Evolutionary conservation across 2,797 vertebrate species (phyloP).

Genomic region (Urosaurus nigricauda): DNA sequence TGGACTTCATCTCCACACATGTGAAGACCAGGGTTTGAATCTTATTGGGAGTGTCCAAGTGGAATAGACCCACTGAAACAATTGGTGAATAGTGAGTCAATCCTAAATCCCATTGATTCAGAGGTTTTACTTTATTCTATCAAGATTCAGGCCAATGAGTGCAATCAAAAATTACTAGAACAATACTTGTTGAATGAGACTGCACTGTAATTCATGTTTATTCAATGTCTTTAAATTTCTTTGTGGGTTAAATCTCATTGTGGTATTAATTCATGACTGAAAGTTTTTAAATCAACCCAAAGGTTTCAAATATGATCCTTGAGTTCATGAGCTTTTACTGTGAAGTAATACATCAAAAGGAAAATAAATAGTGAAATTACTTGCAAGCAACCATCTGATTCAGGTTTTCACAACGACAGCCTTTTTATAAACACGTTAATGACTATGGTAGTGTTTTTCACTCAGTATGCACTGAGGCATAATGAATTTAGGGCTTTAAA

Average conservation of each 20-base stretch:
- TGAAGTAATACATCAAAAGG: slow-evolving; percentile 65
- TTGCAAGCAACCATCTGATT: slow-evolving; percentile 41
- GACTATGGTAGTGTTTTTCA: slow-evolving; percentile 65
- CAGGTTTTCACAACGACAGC: slow-evolving; percentile 59
- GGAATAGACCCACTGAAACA: background rate
- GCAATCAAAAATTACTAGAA: background rate
- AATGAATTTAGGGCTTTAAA: slow-evolving; percentile 71
- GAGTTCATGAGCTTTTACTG: slow-evolving; percentile 67
- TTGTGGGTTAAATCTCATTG: slow-evolving; percentile 42
- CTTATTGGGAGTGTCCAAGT: too few relatives aligned
- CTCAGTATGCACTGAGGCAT: slow-evolving; percentile 60
- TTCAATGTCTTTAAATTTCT: slow-evolving; percentile 26
- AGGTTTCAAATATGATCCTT: slow-evolving; percentile 41
- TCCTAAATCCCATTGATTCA: too few relatives aligned
- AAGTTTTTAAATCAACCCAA: slow-evolving; percentile 64
- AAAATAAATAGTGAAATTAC: slow-evolving; percentile 49
- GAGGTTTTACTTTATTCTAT: too few relatives aligned
- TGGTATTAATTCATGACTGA: slow-evolving; percentile 40
- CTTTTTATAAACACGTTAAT: slow-evolving; percentile 75
- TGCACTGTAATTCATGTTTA: slow-evolving; percentile 28
- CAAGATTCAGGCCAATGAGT: background rate
- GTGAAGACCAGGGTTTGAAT: background rate
- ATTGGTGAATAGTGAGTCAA: too few relatives aligned
- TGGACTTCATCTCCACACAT: too few relatives aligned
- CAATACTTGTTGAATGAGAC: background rate